Evolutionary conservation across 2,113 vertebrate species (phyloP).

Genomic region (Calidris pugnax): DNA sequence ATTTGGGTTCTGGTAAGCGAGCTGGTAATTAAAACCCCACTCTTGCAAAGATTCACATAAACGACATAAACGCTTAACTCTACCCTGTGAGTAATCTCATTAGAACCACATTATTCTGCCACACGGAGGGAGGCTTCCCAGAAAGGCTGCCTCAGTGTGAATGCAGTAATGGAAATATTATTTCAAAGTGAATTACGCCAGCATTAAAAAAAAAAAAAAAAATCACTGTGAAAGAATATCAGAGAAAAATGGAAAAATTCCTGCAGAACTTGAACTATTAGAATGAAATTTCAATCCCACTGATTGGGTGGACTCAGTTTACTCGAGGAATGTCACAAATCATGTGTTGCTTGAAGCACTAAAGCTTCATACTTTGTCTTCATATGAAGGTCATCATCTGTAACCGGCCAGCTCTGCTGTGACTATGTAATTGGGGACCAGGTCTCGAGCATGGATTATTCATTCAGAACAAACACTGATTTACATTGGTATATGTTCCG

Average conservation of each 20-base stretch:
- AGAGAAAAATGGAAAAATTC: background rate
- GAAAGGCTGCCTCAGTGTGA: background rate
- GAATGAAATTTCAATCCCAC: background rate
- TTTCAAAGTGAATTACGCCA: background rate
- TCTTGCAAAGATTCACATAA: background rate
- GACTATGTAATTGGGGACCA: background rate
- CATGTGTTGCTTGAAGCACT: background rate
- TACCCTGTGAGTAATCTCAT: conserved; percentile 7
- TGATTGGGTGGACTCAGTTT: background rate
- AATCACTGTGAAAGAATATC: background rate
- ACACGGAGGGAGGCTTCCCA: background rate
- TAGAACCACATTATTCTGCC: background rate
- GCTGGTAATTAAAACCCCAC: background rate
- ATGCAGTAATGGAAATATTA: background rate
- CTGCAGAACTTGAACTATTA: background rate
- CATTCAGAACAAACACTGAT: background rate
- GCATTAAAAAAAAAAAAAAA: background rate
- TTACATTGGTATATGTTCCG: background rate
- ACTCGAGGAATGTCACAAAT: background rate
- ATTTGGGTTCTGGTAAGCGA: background rate
- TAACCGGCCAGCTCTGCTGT: background rate
- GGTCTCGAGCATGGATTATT: background rate
- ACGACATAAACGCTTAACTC: background rate
- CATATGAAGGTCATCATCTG: background rate
- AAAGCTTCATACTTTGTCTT: background rate